Percentiles rank a stretch among this genome's conserved stretches.
Conservation (phyloP, 2,113 vertebrate species). For the Drymodes brunneopygia region DNA sequence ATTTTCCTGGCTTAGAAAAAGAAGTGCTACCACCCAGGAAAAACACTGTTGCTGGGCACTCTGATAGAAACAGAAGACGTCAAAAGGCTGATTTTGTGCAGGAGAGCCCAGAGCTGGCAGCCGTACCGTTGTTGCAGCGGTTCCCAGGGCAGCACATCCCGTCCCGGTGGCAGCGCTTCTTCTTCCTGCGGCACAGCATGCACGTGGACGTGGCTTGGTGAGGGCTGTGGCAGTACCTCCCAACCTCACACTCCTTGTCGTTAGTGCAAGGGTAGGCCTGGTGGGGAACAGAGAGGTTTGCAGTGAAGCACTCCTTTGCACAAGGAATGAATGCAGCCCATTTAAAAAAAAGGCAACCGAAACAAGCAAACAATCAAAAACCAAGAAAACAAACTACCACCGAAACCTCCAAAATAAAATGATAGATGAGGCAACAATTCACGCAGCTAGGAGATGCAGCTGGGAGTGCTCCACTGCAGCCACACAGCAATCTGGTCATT, state of each 20-base stretch:
- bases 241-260: constrained; percentile 90
- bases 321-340: background rate
- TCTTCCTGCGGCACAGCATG: constrained; percentile 87
- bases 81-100: background rate
- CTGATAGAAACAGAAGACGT: background rate
- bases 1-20: background rate
- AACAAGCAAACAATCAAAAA: background rate
- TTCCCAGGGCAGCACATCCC: constrained; percentile 94
- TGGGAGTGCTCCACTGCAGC: background rate
- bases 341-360: background rate
- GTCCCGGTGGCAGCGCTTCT: constrained; percentile 92
- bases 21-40: background rate
- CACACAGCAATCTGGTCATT: background rate
- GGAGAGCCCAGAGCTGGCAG: background rate
- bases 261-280: constrained; percentile 90
- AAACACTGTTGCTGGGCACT: background rate
- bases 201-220: constrained; percentile 85
- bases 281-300: background rate
- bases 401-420: background rate
- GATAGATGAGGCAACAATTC: background rate
- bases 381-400: background rate
- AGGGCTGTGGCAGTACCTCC: constrained; percentile 91
- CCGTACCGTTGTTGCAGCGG: constrained; percentile 90
- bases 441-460: fast-evolving
- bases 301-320: background rate